Evolutionary conservation across 2,113 vertebrate genomes (phyloP), one percentile per base, ranked within the genome.

Genomic region (Phalacrocorax carbo): DNA sequence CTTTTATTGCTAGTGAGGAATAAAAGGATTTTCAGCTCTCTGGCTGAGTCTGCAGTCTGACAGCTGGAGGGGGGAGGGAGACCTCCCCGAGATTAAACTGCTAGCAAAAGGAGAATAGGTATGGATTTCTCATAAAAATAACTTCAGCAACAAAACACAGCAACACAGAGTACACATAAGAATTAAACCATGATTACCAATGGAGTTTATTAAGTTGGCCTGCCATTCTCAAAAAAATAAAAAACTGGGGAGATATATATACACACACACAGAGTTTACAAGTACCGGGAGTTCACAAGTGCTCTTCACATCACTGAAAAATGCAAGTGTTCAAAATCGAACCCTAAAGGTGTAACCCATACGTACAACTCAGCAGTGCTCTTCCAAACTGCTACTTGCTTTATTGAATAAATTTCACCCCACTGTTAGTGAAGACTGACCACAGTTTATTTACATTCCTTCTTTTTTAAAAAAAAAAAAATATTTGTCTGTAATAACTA

Each of bases 1-100:
- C 69, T 95, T 96, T 93, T 92, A 95, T 89, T 94, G 91, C 93
- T 36, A 62, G 84, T 8, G 51, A 97, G 54, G 86, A 94, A 94
- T 91, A 96, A 96, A 96, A 94, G 77, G 94, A 97, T 92, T 84
- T 95, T 81, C 86, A 79, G 88, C 81, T 94, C 48, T 49, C 76
- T 85, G 87, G 77, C 90, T 93, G 81, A 85, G 84, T 61, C 48
- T 65, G 93, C 86, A 82, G 72, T 64, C 52, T 5, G 22, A 75
- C 88, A 94, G 93, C 73, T 85, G 81, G 80, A 86, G 34, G 7
- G 2, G 58, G 76, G 71, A 75, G 72, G 48, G 57, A 76, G 29
- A 62, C 52, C 69, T 82, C 30, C 61, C 66, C 79, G 72, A 18
- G 68, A 79, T 62, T 46, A 68, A 94, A 91, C 62, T 76, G 55